Evolutionary conservation across 2,888 invertebrate species (phyloP).

Genomic region (Xestoiulus laeticollis): DNA sequence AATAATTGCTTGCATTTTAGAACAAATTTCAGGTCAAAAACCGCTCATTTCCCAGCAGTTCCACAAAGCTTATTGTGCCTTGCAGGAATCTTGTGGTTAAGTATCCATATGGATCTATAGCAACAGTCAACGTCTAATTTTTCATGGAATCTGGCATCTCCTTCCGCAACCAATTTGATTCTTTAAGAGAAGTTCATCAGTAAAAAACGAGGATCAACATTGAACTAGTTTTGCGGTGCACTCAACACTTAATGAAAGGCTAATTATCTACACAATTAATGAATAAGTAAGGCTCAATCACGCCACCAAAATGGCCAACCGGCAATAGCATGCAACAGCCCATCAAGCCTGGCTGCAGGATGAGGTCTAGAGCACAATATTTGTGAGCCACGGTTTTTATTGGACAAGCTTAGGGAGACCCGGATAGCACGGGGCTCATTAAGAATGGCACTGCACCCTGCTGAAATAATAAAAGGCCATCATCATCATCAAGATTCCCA

Average conservation of each 20-base stretch:
- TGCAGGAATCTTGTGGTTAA: background rate
- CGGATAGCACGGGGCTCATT: background rate
- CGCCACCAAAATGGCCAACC: slow-evolving; percentile 41
- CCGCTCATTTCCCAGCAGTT: background rate
- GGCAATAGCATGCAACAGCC: slow-evolving; percentile 41
- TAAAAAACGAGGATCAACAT: slow-evolving; percentile 34
- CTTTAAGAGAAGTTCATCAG: slow-evolving; percentile 19
- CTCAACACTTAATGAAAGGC: slow-evolving; percentile 35
- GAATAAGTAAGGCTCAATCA: slow-evolving; percentile 34
- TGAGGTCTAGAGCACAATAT: slow-evolving; percentile 8
- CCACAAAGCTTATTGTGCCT: background rate
- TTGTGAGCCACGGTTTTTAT: slow-evolving; percentile 38
- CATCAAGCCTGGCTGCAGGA: slow-evolving; percentile 41
- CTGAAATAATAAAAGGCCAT: slow-evolving; percentile 47
- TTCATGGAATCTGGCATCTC: slow-evolving; percentile 23
- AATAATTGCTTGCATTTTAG: background rate
- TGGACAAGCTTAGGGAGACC: slow-evolving; percentile 39
- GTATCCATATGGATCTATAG: background rate
- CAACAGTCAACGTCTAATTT: background rate
- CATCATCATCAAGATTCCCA: slow-evolving; percentile 43
- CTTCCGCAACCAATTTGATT: background rate
- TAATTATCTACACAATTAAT: slow-evolving; percentile 35
- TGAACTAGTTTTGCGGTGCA: slow-evolving; percentile 43
- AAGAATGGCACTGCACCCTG: slow-evolving; percentile 49
- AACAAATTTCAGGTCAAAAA: background rate